Evolutionary conservation across 2,113 vertebrate species (phyloP), one percentile per base, ranked within the genome.

Genomic region (Pelusios castaneus): DNA sequence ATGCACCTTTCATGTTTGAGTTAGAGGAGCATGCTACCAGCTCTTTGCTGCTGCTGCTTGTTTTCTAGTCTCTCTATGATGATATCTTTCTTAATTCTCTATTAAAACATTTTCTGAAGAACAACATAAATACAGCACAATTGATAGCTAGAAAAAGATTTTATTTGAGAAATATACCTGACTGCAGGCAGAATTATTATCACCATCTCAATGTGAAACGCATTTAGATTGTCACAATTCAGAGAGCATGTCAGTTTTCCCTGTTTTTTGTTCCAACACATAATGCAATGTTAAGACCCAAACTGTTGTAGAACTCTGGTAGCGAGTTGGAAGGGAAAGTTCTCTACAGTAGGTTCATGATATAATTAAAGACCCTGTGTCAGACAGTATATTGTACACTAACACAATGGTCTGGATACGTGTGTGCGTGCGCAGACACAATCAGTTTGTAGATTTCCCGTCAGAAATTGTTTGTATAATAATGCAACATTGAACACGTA

Each of bases 41-140:
- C 2, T 11, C 34, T 43, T 38, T 22, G 0, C 51, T 73, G 87
- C 38, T 79, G 10, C 3, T 83, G n/a, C 8, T 82, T 17, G 14
- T 56, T 82, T 85, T 21, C 3, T 34, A 4, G 1, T 41, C 0
- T 2, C 24, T 9, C 16, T 38, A 0, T 6, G 24, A 16, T 2
- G 10, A 2, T 60, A 27, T 7, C 9, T 3, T 63, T 5, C 16
- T 52, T 52, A 52, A 52, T 14, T 52, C 14, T 52, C 51, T 52
- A 52, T 52, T 52, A 2, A 81, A 43, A 22, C 2, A 1, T 4
- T 11, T 82, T 19, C 38, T 45, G 1, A 34, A 34, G 19, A 45
- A 67, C 77, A 2, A 0, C 0, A 0, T 4, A 4, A 19, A 38
- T 0, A 0, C 2, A 52, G 38, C 43, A 49, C 76, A 16, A 47